phyloP scores from a whole-genome alignment of 2,113 vertebrate species.

The Montifringilla adamsi region DNA sequence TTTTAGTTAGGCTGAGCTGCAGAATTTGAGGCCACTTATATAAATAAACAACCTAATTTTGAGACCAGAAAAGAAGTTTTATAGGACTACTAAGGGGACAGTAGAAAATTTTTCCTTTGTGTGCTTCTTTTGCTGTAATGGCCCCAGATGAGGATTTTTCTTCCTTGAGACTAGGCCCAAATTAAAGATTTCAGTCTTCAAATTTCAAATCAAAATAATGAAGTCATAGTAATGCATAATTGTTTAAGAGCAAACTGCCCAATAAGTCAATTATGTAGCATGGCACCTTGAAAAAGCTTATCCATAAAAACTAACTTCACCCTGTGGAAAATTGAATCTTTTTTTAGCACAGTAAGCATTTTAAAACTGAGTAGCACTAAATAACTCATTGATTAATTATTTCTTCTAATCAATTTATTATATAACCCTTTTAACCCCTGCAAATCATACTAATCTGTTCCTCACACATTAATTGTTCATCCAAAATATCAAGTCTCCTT shows the following conservation, averaged over 20 bases:
- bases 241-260: not conserved
- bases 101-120: not conserved
- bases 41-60: not conserved
- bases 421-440: not conserved
- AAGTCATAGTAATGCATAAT: not conserved
- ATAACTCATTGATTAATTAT: not conserved
- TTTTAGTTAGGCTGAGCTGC: not conserved
- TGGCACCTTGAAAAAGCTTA: not conserved
- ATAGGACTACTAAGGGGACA: not conserved
- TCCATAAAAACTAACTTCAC: not conserved
- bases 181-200: not conserved
- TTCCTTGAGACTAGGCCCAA: not conserved
- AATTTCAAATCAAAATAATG: not conserved
- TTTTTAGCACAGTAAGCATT: not conserved
- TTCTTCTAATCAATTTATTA: not conserved
- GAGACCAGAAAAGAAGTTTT: not conserved
- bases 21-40: not conserved
- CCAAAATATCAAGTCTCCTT: not conserved
- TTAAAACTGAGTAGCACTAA: not conserved
- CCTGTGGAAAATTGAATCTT: fast-evolving
- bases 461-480: not conserved
- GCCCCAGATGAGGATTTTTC: not conserved
- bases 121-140: not conserved
- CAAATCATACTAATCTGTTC: not conserved
- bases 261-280: not conserved